Base-by-base conservation (phyloP, 2,113 vertebrate genomes). In the Xiphophorus maculatus region DNA sequence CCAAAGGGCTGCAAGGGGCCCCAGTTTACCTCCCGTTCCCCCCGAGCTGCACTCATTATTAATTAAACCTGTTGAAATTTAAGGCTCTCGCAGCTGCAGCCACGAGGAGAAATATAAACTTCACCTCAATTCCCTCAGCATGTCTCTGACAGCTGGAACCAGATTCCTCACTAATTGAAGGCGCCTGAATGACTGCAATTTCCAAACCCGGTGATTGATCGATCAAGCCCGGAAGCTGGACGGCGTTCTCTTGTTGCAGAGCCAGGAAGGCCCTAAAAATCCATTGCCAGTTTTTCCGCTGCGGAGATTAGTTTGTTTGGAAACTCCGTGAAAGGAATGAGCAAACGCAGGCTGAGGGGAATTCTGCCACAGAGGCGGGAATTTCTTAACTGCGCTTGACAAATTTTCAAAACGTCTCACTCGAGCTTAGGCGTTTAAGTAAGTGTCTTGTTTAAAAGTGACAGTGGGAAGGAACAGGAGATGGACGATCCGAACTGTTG, bases 181-280 rank as follows among this genome's bases (percentile, higher is more conserved):
- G 40, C 3, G 48, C 60, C 65, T 1, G 71, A 75, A 60, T 70
- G 81, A 35, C 65, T 81, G 74, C 71, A 77, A 28, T 77, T 69
- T 73, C 33, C 74, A 63, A 79, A 79, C 12, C 2, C 51, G 32
- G 72, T 80, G 82, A 89, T 73, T 76, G 87, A 86, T 73, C 32
- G 81, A 86, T 85, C 73, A 63, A 81, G 75, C 77, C 74, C 29
- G 9, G 71, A 66, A 32, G 65, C 60, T 12, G 67, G 65, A 63
- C 60, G 0, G 66, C 40, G 2, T 63, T 62, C 77, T 61, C 25
- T 25, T 19, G 6, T 28, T 14, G 42, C 33, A 6, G 4, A 3
- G 25, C 1, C 11, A 44, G 66, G 60, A 68, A 51, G 32, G 29
- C 61, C 51, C 27, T 63, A 65, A 17, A 65, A 22, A 22, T 68